Conservation (phyloP, 2,888 invertebrate genomes). For the Gari tellinella region DNA sequence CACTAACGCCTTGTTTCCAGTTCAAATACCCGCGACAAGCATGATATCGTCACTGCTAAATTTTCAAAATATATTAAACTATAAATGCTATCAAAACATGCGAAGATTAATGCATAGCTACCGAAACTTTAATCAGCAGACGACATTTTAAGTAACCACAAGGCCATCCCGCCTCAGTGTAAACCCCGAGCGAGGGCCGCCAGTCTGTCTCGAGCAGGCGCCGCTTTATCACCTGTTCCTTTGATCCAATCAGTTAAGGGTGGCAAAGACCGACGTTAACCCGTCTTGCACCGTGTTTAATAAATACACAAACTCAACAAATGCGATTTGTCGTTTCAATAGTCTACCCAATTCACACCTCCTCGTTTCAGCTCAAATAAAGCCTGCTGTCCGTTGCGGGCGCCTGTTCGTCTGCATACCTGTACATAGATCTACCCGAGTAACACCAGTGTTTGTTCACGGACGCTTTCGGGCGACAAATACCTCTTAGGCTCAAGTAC, state of each 20-base stretch:
- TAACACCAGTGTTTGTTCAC: conserved; percentile 26
- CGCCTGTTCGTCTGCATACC: conserved; percentile 13
- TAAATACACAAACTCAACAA: conserved; percentile 57
- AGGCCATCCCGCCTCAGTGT: conserved; percentile 1
- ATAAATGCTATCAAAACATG: no score
- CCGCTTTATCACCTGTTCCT: conserved; percentile 50
- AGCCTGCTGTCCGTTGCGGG: conserved; percentile 5
- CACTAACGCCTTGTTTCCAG: no score
- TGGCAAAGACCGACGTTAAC: conserved; percentile 46
- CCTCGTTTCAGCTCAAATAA: background rate
- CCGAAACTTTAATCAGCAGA: no score
- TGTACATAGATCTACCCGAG: conserved; percentile 17
- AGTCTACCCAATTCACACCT: conserved; percentile 68
- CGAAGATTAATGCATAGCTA: no score
- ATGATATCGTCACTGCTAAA: no score
- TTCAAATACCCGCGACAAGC: no score
- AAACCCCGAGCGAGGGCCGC: conserved; percentile 27
- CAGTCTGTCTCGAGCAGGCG: conserved; percentile 48
- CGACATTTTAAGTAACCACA: no score
- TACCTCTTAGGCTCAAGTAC: conserved; percentile 25
- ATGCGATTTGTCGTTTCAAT: conserved; percentile 61
- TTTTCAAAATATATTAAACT: no score
- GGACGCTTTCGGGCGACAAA: conserved; percentile 25
- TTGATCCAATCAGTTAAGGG: conserved; percentile 55
- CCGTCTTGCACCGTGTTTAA: conserved; percentile 54